These are phyloP conservation scores for Coracias cyanogaster DNA, from an alignment of 2,797 vertebrate species.

Conservation along the genomic window DNA sequence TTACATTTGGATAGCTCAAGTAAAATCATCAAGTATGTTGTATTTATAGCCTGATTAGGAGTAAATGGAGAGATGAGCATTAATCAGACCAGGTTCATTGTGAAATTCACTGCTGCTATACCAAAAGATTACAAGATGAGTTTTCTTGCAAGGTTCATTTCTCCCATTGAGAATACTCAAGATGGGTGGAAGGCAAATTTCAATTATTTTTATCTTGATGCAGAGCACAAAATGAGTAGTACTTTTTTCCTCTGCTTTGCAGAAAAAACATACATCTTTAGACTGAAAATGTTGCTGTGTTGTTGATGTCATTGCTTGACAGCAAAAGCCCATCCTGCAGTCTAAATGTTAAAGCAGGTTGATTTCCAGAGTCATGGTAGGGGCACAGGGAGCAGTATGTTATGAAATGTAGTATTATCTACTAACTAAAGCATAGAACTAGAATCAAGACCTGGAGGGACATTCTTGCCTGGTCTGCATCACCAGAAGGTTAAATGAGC, in stretches of 20 bases:
- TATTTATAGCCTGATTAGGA: slow-evolving; percentile 36
- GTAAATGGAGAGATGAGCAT: neutral
- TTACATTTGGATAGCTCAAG: neutral
- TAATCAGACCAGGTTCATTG: neutral
- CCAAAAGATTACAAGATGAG: neutral
- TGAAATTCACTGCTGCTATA: neutral
- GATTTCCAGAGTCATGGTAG: neutral
- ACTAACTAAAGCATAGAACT: neutral
- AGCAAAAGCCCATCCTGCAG: neutral
- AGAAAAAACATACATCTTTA: neutral
- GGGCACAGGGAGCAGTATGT: neutral
- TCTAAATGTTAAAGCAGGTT: neutral
- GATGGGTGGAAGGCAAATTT: neutral
- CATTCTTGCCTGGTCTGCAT: neutral
- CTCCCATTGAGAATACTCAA: neutral
- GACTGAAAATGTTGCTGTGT: neutral
- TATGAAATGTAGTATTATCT: neutral
- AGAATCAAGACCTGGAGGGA: neutral
- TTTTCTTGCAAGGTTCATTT: neutral
- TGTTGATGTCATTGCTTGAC: neutral
- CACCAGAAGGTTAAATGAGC: neutral
- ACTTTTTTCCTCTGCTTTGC: neutral
- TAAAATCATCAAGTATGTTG: slow-evolving; percentile 3
- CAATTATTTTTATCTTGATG: neutral
- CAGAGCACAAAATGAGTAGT: neutral